Conservation (phyloP, 2,888 invertebrate genomes). For the Carpatolechia fugitivella region DNA sequence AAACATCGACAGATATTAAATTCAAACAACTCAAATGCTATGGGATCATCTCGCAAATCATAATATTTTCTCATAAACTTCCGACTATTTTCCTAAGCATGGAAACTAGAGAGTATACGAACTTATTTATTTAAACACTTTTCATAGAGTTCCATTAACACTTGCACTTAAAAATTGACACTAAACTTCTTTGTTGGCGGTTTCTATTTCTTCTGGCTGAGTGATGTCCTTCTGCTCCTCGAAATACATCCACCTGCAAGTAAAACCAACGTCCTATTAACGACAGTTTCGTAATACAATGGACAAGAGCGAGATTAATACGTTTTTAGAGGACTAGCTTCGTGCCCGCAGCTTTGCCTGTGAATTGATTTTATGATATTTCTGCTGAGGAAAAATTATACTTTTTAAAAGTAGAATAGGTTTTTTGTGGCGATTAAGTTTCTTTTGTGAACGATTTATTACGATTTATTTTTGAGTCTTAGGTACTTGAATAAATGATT, state of each 20-base stretch:
- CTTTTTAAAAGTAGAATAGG: too few species aligned
- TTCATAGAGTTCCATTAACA: slow-evolving; percentile 37
- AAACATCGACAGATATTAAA: slow-evolving; percentile 47
- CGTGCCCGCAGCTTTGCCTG: too few species aligned
- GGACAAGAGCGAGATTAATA: background rate
- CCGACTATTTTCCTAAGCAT: slow-evolving; percentile 27
- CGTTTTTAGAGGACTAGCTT: too few species aligned
- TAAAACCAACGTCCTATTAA: background rate
- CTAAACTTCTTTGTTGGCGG: slow-evolving; percentile 46
- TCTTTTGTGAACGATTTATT: too few species aligned
- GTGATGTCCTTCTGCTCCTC: slow-evolving; percentile 79
- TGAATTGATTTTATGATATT: too few species aligned
- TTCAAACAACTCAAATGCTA: slow-evolving; percentile 39
- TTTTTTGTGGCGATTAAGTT: too few species aligned
- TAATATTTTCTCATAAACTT: slow-evolving; percentile 30
- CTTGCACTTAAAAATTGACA: slow-evolving; percentile 36
- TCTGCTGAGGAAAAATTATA: too few species aligned
- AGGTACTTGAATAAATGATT: too few species aligned
- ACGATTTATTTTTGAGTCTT: too few species aligned
- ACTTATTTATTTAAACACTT: slow-evolving; percentile 25
- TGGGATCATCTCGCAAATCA: slow-evolving; percentile 30
- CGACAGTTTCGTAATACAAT: background rate
- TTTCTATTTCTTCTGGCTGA: slow-evolving; percentile 43
- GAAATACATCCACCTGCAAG: slow-evolving; percentile 83
- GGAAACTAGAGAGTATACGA: slow-evolving; percentile 17